Evolutionary conservation across 2,888 invertebrate species (phyloP).

Genomic region (Subacronicta megacephala): DNA sequence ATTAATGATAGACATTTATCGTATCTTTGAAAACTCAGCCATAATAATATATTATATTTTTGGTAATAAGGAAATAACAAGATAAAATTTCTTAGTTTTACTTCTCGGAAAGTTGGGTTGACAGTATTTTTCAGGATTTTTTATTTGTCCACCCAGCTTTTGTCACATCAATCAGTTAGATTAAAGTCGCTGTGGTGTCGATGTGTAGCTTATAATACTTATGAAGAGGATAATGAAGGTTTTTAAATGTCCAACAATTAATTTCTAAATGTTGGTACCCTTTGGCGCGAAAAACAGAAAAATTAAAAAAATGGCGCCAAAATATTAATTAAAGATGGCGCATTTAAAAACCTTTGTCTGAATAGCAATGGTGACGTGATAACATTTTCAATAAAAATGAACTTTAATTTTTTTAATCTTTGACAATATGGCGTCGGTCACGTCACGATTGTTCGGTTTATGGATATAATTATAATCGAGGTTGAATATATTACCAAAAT

Average conservation of each 20-base stretch:
- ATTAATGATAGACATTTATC: constrained; percentile 80
- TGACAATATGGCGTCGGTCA: constrained; percentile 50
- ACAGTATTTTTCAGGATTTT: constrained; percentile 60
- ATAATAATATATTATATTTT: constrained; percentile 87
- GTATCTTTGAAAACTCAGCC: constrained; percentile 87
- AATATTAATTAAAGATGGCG: constrained; percentile 35
- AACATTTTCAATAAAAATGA: constrained; percentile 31
- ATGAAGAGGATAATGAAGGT: constrained; percentile 42
- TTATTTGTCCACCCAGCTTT: constrained; percentile 70
- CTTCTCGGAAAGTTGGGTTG: constrained; percentile 70
- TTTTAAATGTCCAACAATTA: constrained; percentile 46
- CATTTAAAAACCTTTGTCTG: constrained; percentile 67
- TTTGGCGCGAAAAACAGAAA: constrained; percentile 6
- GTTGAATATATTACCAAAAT: constrained; percentile 64
- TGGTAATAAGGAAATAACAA: constrained; percentile 84
- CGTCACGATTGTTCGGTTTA: constrained; percentile 61
- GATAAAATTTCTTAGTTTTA: constrained; percentile 76
- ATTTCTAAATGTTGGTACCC: constrained; percentile 4
- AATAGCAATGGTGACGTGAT: constrained; percentile 66
- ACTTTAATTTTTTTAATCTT: constrained; percentile 47
- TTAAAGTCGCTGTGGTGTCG: constrained; percentile 67
- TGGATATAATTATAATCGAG: constrained; percentile 57
- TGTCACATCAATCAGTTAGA: constrained; percentile 56
- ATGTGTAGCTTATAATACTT: constrained; percentile 64
- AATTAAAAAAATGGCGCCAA: constrained; percentile 23